Percentiles rank a stretch among this genome's conserved stretches.
Conservation (phyloP, 2,113 vertebrate species). For the Vidua macroura region DNA sequence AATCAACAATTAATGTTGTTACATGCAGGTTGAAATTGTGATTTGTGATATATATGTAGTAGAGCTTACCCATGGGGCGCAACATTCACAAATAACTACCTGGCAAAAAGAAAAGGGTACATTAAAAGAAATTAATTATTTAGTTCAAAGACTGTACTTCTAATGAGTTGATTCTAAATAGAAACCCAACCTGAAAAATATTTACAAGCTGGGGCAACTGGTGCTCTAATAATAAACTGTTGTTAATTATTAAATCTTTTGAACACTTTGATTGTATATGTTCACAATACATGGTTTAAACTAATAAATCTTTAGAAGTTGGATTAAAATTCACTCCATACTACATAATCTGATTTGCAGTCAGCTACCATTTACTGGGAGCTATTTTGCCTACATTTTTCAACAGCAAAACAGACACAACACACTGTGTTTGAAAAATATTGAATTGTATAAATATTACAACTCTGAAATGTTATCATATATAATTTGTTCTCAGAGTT, state of each 20-base stretch:
- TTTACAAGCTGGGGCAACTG: background rate
- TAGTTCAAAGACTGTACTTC: background rate
- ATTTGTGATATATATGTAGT: background rate
- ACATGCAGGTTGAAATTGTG: background rate
- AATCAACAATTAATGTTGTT: slow-evolving; percentile 43
- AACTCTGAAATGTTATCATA: background rate
- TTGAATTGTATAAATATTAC: background rate
- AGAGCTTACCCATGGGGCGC: background rate
- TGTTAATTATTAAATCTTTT: slow-evolving; percentile 5
- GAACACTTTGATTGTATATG: background rate
- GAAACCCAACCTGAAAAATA: background rate
- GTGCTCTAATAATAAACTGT: background rate
- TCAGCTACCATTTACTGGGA: background rate
- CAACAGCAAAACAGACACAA: background rate
- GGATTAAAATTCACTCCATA: slow-evolving; percentile 9
- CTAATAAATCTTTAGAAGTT: background rate
- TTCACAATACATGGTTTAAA: background rate
- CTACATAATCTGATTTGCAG: background rate
- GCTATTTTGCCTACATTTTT: background rate
- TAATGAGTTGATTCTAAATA: background rate
- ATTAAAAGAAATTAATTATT: background rate
- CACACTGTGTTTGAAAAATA: background rate
- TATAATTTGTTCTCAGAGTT: background rate
- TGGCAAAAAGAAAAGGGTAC: background rate
- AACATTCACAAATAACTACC: background rate